Conservation (phyloP, 1,140 invertebrate species). For the Drosophila murphyi region DNA sequence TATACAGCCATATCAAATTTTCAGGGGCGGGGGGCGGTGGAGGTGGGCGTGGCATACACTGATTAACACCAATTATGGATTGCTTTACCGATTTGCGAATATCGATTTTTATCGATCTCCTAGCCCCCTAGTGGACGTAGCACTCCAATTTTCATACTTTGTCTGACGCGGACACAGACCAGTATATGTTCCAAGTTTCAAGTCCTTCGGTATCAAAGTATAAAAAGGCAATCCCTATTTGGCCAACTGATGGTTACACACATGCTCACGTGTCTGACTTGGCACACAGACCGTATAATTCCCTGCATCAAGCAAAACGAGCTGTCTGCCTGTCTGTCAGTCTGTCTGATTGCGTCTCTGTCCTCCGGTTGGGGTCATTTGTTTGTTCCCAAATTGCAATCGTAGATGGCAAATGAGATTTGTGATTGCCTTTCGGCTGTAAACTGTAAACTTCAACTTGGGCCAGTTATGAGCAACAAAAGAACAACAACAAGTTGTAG, state of each 20-base stretch:
- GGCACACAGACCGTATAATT: not conserved
- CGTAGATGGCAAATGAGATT: conserved; percentile 62
- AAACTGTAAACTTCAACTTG: conserved; percentile 4
- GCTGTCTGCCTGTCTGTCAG: not conserved
- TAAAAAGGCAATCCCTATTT: not conserved
- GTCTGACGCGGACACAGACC: no score
- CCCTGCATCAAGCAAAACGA: not conserved
- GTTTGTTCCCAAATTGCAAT: conserved; percentile 60
- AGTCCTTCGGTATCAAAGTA: not conserved
- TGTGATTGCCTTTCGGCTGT: conserved; percentile 22
- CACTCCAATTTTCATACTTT: no score
- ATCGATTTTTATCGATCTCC: no score
- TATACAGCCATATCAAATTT: no score
- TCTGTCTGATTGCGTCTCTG: not conserved
- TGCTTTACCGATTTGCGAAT: no score
- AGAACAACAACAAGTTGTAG: conserved; percentile 23
- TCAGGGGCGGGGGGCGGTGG: no score
- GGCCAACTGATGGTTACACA: not conserved
- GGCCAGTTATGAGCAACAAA: conserved; percentile 14
- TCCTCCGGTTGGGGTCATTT: conserved; percentile 33
- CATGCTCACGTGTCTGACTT: not conserved
- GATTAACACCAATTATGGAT: no score
- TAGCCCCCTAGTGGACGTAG: no score
- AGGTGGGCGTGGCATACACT: no score
- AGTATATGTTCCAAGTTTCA: no score